A percentile compares a stretch with the other conserved stretches of the same genome.
Conservation (phyloP, 2,797 vertebrate genomes). For the Typhlichthys subterraneus region DNA sequence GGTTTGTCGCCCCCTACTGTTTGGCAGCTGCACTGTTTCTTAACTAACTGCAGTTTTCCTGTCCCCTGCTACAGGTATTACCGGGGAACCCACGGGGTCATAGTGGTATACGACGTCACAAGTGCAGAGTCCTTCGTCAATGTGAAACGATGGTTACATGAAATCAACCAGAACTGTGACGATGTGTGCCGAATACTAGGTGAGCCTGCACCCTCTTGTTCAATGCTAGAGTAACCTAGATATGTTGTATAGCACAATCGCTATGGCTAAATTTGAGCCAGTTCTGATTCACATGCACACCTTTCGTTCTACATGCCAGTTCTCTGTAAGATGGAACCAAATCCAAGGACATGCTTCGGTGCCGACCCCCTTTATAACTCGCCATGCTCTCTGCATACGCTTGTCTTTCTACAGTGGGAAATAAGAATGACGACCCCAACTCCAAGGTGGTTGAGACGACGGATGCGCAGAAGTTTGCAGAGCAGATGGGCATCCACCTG, state of each 20-base stretch:
- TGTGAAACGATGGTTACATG: slow-evolving; percentile 98
- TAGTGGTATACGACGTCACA: slow-evolving; percentile 97
- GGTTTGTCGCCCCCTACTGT: slow-evolving; percentile 37
- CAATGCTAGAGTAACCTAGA: background rate
- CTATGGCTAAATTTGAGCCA: too few relatives aligned
- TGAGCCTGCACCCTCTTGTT: slow-evolving; percentile 51
- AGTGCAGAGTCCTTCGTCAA: slow-evolving; percentile 99
- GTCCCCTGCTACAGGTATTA: slow-evolving; percentile 85
- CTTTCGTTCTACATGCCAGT: too few relatives aligned
- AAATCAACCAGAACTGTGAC: slow-evolving; percentile 99
- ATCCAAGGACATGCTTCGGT: too few relatives aligned
- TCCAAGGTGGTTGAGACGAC: slow-evolving; percentile 98
- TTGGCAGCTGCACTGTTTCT: background rate
- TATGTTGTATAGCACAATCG: too few relatives aligned
- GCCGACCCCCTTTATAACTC: background rate
- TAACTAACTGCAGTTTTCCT: too few relatives aligned
- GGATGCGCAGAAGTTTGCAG: slow-evolving; percentile 97
- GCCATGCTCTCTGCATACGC: background rate
- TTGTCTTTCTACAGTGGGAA: slow-evolving; percentile 84
- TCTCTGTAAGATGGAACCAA: too few relatives aligned
- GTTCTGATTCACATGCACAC: too few relatives aligned
- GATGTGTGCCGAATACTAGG: slow-evolving; percentile 99
- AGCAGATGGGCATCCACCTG: slow-evolving; percentile 97
- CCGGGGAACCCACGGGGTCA: slow-evolving; percentile 96
- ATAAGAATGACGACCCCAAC: slow-evolving; percentile 97